A percentile compares a stretch with the other conserved stretches of the same genome.
Conservation (phyloP, 2,888 invertebrate genomes). For the Folsomia candida region DNA sequence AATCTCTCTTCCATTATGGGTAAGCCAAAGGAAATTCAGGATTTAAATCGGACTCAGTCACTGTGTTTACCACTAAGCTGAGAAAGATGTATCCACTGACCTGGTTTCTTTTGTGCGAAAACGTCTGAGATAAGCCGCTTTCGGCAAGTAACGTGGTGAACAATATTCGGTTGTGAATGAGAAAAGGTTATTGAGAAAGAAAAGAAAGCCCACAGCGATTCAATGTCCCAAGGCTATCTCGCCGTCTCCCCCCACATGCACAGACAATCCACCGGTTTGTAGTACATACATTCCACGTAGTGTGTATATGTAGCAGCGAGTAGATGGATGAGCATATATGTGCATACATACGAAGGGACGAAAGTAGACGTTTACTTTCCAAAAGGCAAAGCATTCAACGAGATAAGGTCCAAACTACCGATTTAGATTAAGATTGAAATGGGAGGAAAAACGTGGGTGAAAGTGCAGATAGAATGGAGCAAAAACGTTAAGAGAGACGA, state of each 20-base stretch:
- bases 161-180: not conserved
- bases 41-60: too few species aligned
- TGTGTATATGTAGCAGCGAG: too few species aligned
- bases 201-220: not conserved
- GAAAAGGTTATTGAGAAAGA: not conserved
- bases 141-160: not conserved
- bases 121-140: not conserved
- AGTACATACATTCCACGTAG: not conserved
- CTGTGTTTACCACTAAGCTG: too few species aligned
- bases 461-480: conserved; percentile 1
- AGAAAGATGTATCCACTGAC: not conserved
- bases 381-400: not conserved
- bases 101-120: not conserved
- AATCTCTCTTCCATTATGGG: too few species aligned
- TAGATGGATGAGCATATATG: too few species aligned
- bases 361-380: not conserved
- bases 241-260: too few species aligned
- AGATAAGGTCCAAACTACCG: not conserved
- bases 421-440: not conserved
- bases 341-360: too few species aligned
- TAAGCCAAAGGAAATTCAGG: too few species aligned
- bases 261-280: not conserved
- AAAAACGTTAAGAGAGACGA: not conserved
- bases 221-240: not conserved
- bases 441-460: conserved; percentile 2